phyloP scores from a whole-genome alignment of 1,140 invertebrate species.

The Mizuhopecten yessoensis region DNA sequence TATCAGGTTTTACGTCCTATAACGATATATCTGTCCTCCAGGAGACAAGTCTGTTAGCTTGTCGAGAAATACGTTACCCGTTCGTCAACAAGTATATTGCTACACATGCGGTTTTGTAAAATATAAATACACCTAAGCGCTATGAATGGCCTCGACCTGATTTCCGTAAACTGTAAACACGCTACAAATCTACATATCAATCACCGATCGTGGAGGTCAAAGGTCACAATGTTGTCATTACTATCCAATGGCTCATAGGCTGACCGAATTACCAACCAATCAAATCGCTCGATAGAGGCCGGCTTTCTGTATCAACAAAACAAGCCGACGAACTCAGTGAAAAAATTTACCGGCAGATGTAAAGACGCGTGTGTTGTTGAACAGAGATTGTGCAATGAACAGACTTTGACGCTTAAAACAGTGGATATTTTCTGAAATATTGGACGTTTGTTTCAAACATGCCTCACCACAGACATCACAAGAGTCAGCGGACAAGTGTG shows the following conservation, averaged over 20 bases:
- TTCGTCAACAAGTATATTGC: neutral
- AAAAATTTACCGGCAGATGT: conserved; percentile 47
- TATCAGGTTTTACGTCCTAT: neutral
- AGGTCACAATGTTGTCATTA: conserved; percentile 34
- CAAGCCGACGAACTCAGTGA: conserved; percentile 45
- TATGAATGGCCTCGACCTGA: conserved; percentile 52
- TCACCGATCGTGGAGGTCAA: conserved; percentile 24
- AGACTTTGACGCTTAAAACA: conserved; percentile 34
- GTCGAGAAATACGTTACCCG: neutral
- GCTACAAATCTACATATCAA: conserved; percentile 44
- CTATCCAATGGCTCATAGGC: conserved; percentile 16
- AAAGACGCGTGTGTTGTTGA: conserved; percentile 40
- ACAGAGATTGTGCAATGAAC: conserved; percentile 43
- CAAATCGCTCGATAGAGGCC: conserved; percentile 22
- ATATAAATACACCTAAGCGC: conserved; percentile 40
- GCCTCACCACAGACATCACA: conserved; percentile 78
- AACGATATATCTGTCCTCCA: neutral
- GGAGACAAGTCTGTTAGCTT: neutral
- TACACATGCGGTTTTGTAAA: conserved; percentile 23
- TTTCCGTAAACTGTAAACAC: conserved; percentile 52
- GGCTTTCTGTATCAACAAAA: conserved; percentile 53
- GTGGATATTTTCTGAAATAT: conserved; percentile 30
- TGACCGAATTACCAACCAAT: conserved; percentile 57
- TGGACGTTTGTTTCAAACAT: conserved; percentile 60
- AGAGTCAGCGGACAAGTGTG: conserved; percentile 66